Conservation (phyloP, 1,140 invertebrate genomes). For the Neomicropteryx cornuta region DNA sequence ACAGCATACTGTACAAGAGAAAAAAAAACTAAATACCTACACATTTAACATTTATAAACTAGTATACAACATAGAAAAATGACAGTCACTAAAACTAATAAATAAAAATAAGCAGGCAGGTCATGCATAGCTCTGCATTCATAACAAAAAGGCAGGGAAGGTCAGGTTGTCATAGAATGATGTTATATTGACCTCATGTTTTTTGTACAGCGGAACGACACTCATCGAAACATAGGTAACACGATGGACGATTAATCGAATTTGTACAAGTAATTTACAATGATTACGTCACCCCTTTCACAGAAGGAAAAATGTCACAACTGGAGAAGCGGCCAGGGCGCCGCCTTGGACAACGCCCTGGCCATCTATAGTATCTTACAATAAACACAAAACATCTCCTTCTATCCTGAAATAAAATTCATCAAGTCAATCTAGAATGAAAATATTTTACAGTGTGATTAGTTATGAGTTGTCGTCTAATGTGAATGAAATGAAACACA, state of each 20-base stretch:
- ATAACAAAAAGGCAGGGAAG: constrained; percentile 41
- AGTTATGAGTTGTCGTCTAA: constrained; percentile 37
- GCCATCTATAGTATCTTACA: constrained; percentile 18
- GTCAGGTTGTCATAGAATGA: constrained; percentile 42
- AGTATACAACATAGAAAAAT: too few relatives aligned
- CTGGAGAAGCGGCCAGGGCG: constrained; percentile 40
- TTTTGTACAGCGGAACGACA: constrained; percentile 41
- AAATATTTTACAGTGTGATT: constrained; percentile 23
- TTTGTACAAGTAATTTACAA: constrained; percentile 35
- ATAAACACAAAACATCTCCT: constrained; percentile 29
- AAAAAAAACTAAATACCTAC: too few relatives aligned
- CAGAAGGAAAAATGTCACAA: constrained; percentile 45
- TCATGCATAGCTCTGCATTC: constrained; percentile 46
- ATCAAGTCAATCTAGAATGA: constrained; percentile 32
- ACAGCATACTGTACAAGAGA: constrained; percentile 3
- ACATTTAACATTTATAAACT: too few relatives aligned
- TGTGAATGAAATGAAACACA: constrained; percentile 15
- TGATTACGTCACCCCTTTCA: constrained; percentile 43
- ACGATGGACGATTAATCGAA: constrained; percentile 39
- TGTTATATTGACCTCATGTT: constrained; percentile 38
- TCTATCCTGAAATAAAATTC: constrained; percentile 40
- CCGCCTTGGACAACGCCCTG: constrained; percentile 19
- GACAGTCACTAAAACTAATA: too few relatives aligned
- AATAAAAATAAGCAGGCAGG: constrained; percentile 47
- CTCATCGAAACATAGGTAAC: constrained; percentile 43